Percentiles rank a stretch among this genome's conserved stretches.
phyloP scores from a whole-genome alignment of 2,888 invertebrate species.

The Pandemis heparana region DNA sequence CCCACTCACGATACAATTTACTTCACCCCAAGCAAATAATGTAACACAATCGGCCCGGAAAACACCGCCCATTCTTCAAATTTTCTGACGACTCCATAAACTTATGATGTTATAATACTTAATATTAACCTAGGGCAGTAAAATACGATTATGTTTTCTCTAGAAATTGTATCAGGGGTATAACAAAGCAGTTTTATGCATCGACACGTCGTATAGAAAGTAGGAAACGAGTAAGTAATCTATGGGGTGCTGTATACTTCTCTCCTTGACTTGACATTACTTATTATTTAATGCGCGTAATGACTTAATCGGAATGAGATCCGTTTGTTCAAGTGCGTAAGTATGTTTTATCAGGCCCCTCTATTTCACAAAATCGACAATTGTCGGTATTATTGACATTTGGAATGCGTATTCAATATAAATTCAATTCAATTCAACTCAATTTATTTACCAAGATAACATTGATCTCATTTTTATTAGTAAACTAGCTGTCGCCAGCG shows the following conservation, averaged over 20 bases:
- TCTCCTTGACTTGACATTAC: slow-evolving; percentile 14
- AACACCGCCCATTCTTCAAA: background rate
- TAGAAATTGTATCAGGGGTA: slow-evolving; percentile 13
- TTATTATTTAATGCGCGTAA: slow-evolving; percentile 10
- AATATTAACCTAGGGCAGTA: slow-evolving; percentile 7
- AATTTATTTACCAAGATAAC: too few relatives aligned
- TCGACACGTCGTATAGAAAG: slow-evolving; percentile 26
- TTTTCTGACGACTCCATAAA: slow-evolving; percentile 28
- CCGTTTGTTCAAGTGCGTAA: slow-evolving; percentile 2
- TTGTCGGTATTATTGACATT: too few relatives aligned
- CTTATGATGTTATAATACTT: background rate
- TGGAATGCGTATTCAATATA: too few relatives aligned
- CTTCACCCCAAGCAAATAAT: background rate
- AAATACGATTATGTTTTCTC: slow-evolving; percentile 26
- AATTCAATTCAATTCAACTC: too few relatives aligned
- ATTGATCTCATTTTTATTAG: too few relatives aligned
- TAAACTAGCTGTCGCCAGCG: too few relatives aligned
- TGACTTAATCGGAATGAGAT: slow-evolving; percentile 2
- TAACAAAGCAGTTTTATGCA: slow-evolving; percentile 31
- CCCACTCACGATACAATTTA: background rate
- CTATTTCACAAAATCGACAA: too few relatives aligned
- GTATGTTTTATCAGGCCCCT: too few relatives aligned
- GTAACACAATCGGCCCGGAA: background rate
- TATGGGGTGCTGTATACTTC: slow-evolving; percentile 19
- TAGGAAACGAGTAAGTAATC: slow-evolving; percentile 16